Conservation (phyloP, 2,113 vertebrate genomes). For the Rhadina sibilatrix region DNA sequence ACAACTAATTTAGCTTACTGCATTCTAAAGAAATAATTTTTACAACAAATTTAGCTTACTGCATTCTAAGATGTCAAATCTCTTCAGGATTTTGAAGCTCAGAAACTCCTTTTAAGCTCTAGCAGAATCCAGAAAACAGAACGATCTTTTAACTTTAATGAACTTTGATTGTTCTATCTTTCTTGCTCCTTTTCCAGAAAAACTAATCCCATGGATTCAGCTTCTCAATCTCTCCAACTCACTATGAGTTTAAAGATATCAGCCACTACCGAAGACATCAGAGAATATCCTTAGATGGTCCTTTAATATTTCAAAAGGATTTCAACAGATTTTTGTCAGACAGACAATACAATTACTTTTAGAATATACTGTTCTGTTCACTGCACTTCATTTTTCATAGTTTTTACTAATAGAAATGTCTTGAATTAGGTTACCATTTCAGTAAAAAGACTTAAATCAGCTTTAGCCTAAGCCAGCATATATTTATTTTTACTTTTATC, state of each 20-base stretch:
- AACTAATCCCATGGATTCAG: neutral
- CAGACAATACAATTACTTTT: neutral
- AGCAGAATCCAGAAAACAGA: slow-evolving; percentile 23
- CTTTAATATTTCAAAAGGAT: neutral
- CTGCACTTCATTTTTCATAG: neutral
- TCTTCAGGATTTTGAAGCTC: slow-evolving; percentile 17
- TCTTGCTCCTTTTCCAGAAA: neutral
- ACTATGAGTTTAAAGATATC: neutral
- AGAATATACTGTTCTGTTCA: neutral
- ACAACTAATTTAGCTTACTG: slow-evolving; percentile 40
- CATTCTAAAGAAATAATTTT: slow-evolving; percentile 34
- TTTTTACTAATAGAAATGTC: neutral
- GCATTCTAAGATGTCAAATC: slow-evolving; percentile 9
- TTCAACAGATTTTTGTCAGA: neutral
- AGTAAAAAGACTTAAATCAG: neutral
- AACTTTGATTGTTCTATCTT: neutral
- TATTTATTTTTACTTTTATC: neutral
- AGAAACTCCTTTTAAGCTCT: neutral
- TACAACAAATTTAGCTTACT: slow-evolving; percentile 44
- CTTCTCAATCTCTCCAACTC: neutral
- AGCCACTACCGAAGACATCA: neutral
- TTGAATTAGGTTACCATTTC: neutral
- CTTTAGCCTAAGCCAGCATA: neutral
- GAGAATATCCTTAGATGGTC: neutral
- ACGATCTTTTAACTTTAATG: neutral